Base-by-base conservation (phyloP, 1,140 invertebrate genomes). In the Palaemon carinicauda region DNA sequence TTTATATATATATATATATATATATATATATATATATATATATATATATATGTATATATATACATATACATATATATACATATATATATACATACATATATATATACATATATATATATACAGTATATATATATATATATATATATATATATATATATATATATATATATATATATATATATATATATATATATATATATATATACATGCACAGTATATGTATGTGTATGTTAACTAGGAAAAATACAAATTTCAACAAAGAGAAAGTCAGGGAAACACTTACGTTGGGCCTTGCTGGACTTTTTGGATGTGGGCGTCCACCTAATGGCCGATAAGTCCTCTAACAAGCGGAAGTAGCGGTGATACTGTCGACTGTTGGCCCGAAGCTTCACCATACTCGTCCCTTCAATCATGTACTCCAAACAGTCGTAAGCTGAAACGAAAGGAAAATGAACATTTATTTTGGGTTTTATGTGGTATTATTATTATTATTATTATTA, bases 251-350 rank as follows among this genome's bases (percentile, higher is more conserved):
- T 41, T 41, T 41, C 3, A 4, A 41, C 9, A 41, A 4, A 41
- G 3, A 41, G n/a, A n/a, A n/a, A n/a, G n/a, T 12, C 5, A 12
- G 41, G 1, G 7, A 41, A 31, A 31, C 21, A 91, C 92, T 92
- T 91, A 94, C 94, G 92, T 91, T 92, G 91, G 5, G 94, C 94
- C 91, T 94, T 94, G 82, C 93, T 93, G 21, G 93, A 92, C 89
- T 95, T 94, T 90, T 95, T 95, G 65, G 93, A 93, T 0, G 94
- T 94, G 19, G 94, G 94, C 52, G 93, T 92, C 94, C 94, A 94
- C 73, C 93, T 90, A n/a, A 94, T 92, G 86, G 93, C 92, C 9
- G 92, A 93, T 74, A 94, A 90, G 89, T 94, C 94, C 73, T 92
- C 91, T 83, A 93, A 92, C 14, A 94, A 90, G 27, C 92, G 91